These are phyloP conservation scores for Diuraphis noxia DNA, from an alignment of 1,140 invertebrate species.

Conservation along the genomic window DNA sequence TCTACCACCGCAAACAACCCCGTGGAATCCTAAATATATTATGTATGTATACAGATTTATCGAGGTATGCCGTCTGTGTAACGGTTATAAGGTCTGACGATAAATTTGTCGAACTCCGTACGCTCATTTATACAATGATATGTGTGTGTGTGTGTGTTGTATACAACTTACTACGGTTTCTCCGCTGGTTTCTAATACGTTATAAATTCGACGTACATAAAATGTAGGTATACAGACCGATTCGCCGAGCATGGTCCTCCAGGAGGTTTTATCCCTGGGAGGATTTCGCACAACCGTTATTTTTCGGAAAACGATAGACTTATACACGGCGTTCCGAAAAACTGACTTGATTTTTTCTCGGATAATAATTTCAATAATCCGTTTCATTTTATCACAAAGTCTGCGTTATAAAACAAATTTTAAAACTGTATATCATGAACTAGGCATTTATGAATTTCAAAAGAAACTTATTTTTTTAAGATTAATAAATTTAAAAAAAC, in stretches of 20 bases:
- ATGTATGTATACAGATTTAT: conserved; percentile 7
- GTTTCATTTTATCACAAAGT: too few relatives aligned
- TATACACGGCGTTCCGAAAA: too few relatives aligned
- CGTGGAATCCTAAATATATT: background rate
- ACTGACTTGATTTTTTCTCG: too few relatives aligned
- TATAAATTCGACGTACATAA: background rate
- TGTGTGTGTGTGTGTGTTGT: too few relatives aligned
- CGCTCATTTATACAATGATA: background rate
- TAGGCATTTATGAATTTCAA: too few relatives aligned
- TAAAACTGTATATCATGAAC: too few relatives aligned
- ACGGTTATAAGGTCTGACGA: background rate
- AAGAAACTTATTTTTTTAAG: too few relatives aligned
- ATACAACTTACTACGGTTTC: background rate
- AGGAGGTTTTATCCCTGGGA: background rate
- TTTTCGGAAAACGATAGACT: too few relatives aligned
- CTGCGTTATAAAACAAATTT: too few relatives aligned
- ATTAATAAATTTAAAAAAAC: too few relatives aligned
- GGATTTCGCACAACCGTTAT: too few relatives aligned
- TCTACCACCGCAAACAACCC: background rate
- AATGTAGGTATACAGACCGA: background rate
- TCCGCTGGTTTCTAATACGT: background rate
- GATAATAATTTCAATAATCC: too few relatives aligned
- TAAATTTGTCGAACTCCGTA: conserved; percentile 5
- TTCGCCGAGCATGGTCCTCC: background rate
- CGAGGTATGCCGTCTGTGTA: background rate